Base-by-base conservation (phyloP, 1,140 invertebrate genomes). In the Caenorhabditis remanei region DNA sequence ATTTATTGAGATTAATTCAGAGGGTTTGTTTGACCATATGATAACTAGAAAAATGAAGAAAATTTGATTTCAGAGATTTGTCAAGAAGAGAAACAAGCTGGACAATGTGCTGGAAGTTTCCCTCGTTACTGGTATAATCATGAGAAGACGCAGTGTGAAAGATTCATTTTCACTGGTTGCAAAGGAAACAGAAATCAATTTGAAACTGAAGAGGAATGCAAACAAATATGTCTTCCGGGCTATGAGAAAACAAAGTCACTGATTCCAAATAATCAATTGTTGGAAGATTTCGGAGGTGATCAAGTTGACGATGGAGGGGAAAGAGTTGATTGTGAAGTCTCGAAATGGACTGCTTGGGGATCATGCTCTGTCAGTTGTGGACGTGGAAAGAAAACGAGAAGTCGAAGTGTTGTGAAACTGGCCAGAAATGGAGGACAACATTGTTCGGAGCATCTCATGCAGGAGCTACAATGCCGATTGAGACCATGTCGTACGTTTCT, bases 311-410 rank as follows among this genome's bases (percentile, higher is more conserved):
- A 91, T 85, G 91, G 91, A 40, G 91, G 91, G 4, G 84, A 83
- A 19, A 71, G 89, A 55, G 89, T 89, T 8, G 53, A 82, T 21
- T 89, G 88, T 67, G 83, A 86, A 53, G 65, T 89, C 1, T 79
- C 65, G 9, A 88, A 89, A 63, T 89, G 88, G 88, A 61, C 90
- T 6, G 89, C 91, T 0, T 97, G 96, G 96, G 94, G 95, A 8
- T 91, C 94, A 0, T 97, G 96, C 90, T 96, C 94, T 84, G 94
- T 94, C 0, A 94, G 94, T 41, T 97, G 96, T 91, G 96, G 95
- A 2, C 90, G 92, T 7, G 95, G 95, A 65, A 91, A 93, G 48
- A 91, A 91, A 56, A 91, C 92, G 21, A 88, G 92, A 48, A 85
- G 86, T 8, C 86, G 93, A 67, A 92, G 91, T 89, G 75, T 87